Evolutionary conservation across 2,113 vertebrate species (phyloP).

Genomic region (Trochalopteron elliotii): DNA sequence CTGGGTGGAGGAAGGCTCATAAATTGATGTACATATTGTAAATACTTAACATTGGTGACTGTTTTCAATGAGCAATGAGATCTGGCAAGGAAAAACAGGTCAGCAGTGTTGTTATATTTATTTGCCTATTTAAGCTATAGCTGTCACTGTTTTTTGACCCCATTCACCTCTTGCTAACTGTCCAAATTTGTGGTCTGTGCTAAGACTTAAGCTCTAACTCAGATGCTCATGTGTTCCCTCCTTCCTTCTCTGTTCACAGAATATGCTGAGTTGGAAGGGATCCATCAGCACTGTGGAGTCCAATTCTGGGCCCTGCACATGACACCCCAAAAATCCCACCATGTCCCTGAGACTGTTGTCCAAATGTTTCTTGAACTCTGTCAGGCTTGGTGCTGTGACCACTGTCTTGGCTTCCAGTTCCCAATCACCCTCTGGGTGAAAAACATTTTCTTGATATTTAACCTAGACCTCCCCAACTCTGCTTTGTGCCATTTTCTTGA

Average conservation of each 20-base stretch:
- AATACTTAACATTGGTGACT: not conserved
- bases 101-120: not conserved
- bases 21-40: not conserved
- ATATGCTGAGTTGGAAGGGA: not conserved
- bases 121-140: not conserved
- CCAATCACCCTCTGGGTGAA: not conserved
- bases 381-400: not conserved
- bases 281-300: not conserved
- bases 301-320: not conserved
- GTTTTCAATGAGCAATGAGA: not conserved
- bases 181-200: not conserved
- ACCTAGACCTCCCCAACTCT: not conserved
- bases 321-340: not conserved
- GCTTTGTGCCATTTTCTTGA: not conserved
- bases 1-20: not conserved
- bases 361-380: not conserved
- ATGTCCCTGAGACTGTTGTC: fast-evolving
- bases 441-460: not conserved
- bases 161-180: not conserved
- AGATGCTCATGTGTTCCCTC: not conserved
- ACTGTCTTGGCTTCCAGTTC: not conserved
- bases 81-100: not conserved
- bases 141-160: not conserved
- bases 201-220: not conserved
- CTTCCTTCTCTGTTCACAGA: not conserved